Evolutionary conservation across 64 coral and sea anemone species (phyloP), one percentile per base, ranked within the genome.

Genomic region (Platygyra sinensis): DNA sequence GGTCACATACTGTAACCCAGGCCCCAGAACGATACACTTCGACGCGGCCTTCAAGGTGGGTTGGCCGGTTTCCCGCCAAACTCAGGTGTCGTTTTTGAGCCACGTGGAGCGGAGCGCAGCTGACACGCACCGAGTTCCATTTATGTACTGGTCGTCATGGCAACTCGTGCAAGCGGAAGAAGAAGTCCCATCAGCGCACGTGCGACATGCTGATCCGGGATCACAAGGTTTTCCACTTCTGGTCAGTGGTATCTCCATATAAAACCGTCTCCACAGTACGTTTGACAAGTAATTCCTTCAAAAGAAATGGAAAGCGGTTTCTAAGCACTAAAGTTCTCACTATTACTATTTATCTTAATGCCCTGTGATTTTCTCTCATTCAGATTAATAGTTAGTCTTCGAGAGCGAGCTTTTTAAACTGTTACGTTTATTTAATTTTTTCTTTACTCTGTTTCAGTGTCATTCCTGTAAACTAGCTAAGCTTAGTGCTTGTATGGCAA

Each of bases 1-100:
- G 78, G 72, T 96, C 95, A 59, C 95, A 96, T 1, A 96, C 78
- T 13, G 95, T 96, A 30, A 17, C n/a, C 95, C 95, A 96, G 2
- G 16, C 19, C 5, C 19, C 63, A 0, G 55, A 39, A 3, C 62
- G 77, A 69, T 69, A 89, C 12, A 96, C 77, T 52, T 96, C 95
- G 50, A 96, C 67, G 30, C 95, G 95, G 27, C 95, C 95, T 46
- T 93, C 92, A 42, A 76, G 90, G 8, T 72, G 67, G 16, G 91
- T 84, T 2, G 59, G 83, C 63, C 91, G 42, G 19, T 27, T 87
- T 30, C 95, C 95, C 3, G 80, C 90, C 2, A 96, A 74, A 73
- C 91, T 89, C 4, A 96, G 0, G 31, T 15, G 91, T 16, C 87
- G 75, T 29, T 87, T 87, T 63, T 86, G 76, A 22, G 64, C 91